Evolutionary conservation across 2,113 vertebrate species (phyloP), one percentile per base, ranked within the genome.

Genomic region (Sardina pilchardus): DNA sequence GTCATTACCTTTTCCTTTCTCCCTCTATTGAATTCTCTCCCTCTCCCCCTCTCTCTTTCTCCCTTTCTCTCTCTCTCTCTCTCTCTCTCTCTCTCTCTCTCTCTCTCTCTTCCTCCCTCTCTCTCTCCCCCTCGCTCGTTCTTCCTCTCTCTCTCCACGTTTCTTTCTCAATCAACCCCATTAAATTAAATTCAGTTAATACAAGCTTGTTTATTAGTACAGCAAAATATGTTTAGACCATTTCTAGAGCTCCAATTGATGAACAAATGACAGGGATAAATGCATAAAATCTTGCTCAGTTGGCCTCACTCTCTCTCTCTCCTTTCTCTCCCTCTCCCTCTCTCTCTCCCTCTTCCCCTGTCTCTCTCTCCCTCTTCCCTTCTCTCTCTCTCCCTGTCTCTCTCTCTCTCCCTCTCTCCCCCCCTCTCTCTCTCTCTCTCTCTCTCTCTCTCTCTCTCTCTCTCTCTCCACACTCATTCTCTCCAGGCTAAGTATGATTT

Each of bases 11-110:
- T 50, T 47, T 50, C 48, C 48, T 50, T 50, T 50, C 48, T 50
- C 16, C 48, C 24, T 83, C 7, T 47, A 47, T 47, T 47, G 8
- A 47, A 47, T 10, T 45, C 0, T 63, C 50, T 16, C 48, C 36
- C 24, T 87, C 81, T 30, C 81, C 85, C 56, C 24, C 53, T 82
- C 75, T 82, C 56, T 75, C 36, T 47, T 56, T 36, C 45, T 88
- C 48, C 82, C 63, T 80, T 81, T 85, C 71, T 53, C 36, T 67
- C 43, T 78, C 44, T 24, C 63, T 83, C 47, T 85, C 71, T 75
- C 21, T 78, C 56, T 48, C 7, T 45, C 81, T 87, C 56, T 34
- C 56, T 82, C 43, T 82, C 56, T 53, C 36, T 47, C 81, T 36
- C 45, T 88, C 50, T 75, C 47, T 81, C 84, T 85, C 48, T 59